These are phyloP conservation scores for Nyctereutes procyonoides DNA, from an alignment of 2,113 vertebrate genomes.

Conservation along the genomic window DNA sequence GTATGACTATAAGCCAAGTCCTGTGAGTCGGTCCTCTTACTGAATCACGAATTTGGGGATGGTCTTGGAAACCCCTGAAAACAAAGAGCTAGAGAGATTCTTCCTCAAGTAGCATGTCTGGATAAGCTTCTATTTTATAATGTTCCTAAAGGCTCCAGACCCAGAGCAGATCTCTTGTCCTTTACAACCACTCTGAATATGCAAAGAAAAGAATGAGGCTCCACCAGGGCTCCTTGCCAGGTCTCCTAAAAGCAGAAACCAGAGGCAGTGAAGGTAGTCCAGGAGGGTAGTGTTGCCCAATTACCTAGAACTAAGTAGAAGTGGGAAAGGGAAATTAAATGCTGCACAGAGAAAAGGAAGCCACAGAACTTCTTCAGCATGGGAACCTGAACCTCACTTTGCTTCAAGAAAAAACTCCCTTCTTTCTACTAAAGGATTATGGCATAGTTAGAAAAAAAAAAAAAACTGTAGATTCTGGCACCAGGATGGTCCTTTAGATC, in stretches of 20 bases:
- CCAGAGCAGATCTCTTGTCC: background rate
- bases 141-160: background rate
- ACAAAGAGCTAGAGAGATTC: background rate
- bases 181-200: background rate
- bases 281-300: background rate
- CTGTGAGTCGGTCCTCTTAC: background rate
- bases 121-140: background rate
- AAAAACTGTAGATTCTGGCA: no score
- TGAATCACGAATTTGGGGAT: background rate
- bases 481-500: rapidly evolving
- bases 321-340: background rate
- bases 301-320: background rate
- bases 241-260: background rate
- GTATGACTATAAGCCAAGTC: background rate
- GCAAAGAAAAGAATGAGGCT: background rate
- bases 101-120: background rate
- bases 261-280: background rate
- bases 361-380: background rate
- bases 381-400: background rate
- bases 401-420: background rate
- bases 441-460: background rate
- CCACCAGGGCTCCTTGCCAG: background rate
- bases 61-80: background rate
- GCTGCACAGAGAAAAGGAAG: background rate
- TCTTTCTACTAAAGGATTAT: background rate